phyloP scores from a whole-genome alignment of 2,888 invertebrate species.

The Megalurothrips usitatus region DNA sequence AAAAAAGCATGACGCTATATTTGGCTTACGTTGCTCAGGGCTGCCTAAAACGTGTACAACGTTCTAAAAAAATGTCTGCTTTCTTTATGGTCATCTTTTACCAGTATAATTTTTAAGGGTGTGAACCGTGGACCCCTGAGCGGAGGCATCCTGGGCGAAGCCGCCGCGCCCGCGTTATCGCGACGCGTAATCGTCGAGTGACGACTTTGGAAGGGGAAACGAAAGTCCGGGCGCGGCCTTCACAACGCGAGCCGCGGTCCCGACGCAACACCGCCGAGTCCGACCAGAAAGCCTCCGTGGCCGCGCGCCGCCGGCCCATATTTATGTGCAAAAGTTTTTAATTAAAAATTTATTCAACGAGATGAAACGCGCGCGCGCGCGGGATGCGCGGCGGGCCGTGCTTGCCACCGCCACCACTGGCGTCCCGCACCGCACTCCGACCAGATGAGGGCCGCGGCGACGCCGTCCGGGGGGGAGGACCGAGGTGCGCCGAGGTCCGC shows the following conservation, averaged over 20 bases:
- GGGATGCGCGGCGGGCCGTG: neutral
- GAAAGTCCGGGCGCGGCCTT: neutral
- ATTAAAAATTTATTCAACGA: slow-evolving; percentile 23
- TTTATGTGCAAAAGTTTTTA: slow-evolving; percentile 17
- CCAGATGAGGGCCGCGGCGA: neutral
- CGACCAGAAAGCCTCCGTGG: neutral
- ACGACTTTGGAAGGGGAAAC: neutral
- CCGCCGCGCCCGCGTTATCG: neutral
- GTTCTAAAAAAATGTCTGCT: no score
- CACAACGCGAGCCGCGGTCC: neutral
- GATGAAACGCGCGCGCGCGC: slow-evolving; percentile 8
- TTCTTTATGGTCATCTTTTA: no score
- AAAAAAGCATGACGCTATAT: no score
- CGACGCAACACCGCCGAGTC: neutral
- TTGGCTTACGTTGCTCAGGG: no score
- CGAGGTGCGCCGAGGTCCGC: no score
- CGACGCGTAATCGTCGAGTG: no score
- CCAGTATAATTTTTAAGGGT: no score
- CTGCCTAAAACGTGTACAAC: no score
- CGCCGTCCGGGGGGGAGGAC: no score
- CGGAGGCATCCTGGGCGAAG: no score
- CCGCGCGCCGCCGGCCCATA: slow-evolving; percentile 13
- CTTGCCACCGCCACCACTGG: neutral
- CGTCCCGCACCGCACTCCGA: neutral
- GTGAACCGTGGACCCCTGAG: no score